Conservation (phyloP, 2,113 vertebrate genomes). For the Silurus meridionalis region DNA sequence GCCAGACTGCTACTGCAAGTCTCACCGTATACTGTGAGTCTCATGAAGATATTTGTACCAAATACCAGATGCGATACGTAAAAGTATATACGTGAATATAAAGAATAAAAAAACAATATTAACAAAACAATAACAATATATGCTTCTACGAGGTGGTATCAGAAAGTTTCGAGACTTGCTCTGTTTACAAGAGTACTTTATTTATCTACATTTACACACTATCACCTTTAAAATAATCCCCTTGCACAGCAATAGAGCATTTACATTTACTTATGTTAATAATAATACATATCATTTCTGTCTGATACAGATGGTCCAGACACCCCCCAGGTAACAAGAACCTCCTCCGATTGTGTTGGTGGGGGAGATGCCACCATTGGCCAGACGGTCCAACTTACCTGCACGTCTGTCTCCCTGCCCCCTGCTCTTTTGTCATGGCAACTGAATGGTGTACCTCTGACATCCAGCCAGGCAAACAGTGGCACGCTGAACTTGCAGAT, state of each 20-base stretch:
- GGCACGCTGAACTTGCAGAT: constrained; percentile 69
- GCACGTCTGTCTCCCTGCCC: constrained; percentile 66
- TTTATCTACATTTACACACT: too few relatives aligned
- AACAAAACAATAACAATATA: not conserved
- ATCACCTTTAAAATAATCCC: too few relatives aligned
- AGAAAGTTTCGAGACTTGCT: too few relatives aligned
- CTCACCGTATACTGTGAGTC: constrained; percentile 76
- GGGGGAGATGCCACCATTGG: constrained; percentile 64
- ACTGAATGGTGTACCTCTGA: constrained; percentile 57
- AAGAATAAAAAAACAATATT: not conserved
- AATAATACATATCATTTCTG: not conserved
- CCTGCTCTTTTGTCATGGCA: constrained; percentile 71
- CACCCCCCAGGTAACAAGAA: constrained; percentile 61
- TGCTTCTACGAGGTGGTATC: too few relatives aligned
- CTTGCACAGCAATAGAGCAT: too few relatives aligned
- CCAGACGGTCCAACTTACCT: constrained; percentile 65
- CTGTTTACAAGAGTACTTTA: too few relatives aligned
- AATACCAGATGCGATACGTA: not conserved
- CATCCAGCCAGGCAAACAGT: constrained; percentile 49
- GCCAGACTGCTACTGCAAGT: constrained; percentile 49
- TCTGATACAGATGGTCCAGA: constrained; percentile 68
- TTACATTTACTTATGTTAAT: not conserved
- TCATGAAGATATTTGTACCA: not conserved
- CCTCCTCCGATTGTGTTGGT: constrained; percentile 63
- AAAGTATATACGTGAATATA: not conserved